Conservation (phyloP, 2,797 vertebrate genomes). For the Melanotaenia pygmaea region DNA sequence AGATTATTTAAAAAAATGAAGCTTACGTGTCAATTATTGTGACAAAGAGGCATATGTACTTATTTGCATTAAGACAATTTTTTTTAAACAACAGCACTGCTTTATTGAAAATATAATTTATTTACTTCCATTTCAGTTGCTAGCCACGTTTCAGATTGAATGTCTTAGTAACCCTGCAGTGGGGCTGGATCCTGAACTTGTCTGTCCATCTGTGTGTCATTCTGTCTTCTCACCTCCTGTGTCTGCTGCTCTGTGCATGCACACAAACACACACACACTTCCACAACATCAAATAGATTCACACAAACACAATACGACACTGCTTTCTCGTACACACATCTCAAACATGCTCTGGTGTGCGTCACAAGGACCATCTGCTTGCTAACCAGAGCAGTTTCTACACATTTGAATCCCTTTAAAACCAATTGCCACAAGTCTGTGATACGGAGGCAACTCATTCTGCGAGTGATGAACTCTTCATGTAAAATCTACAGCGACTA, state of each 20-base stretch:
- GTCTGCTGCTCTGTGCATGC: conserved; percentile 56
- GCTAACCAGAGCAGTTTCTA: conserved; percentile 70
- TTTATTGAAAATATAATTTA: background rate
- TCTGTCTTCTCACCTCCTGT: conserved; percentile 77
- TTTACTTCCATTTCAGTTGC: conserved; percentile 35
- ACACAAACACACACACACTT: conserved; percentile 27
- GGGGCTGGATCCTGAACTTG: conserved; percentile 66
- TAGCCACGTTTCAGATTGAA: conserved; percentile 56
- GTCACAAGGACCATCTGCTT: conserved; percentile 82
- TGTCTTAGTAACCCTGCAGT: conserved; percentile 67
- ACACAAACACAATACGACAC: conserved; percentile 33
- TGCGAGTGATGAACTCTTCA: background rate
- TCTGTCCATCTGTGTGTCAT: conserved; percentile 83
- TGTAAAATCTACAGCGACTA: background rate
- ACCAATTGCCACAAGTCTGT: conserved; percentile 27
- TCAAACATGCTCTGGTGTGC: conserved; percentile 69
- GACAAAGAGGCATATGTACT: background rate
- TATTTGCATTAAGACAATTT: background rate
- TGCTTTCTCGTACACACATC: conserved; percentile 50
- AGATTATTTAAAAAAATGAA: too few relatives aligned
- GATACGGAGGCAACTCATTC: conserved; percentile 13
- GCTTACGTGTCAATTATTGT: background rate
- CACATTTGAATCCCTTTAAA: conserved; percentile 38
- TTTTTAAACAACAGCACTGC: background rate
- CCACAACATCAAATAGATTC: conserved; percentile 23